Evolutionary conservation across 1,140 invertebrate genomes (phyloP), one percentile per base, ranked within the genome.

Genomic region (Teleogryllus occipitalis): DNA sequence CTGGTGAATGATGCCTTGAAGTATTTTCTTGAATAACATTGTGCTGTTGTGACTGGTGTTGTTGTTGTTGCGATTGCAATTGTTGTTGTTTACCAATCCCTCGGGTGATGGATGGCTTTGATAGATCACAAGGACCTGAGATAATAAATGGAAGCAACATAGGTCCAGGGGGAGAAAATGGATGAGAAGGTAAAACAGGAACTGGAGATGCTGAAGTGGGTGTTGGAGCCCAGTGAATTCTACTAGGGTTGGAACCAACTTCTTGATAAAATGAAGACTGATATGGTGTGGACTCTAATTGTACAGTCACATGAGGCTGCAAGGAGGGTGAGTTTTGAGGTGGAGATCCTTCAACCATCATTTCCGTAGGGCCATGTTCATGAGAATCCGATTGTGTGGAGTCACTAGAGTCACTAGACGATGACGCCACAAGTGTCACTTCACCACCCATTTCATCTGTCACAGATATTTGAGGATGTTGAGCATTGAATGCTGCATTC

Each of bases 361-460:
- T 77, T 77, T 47, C n/a, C 1, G n/a, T 47, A 8, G 8, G 8
- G 47, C 75, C 21, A 8, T 47, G 75, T 21, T 47, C 18, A 21
- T 49, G 76, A 6, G 47, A 47, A 12, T 48, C 8, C 5, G 47
- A 47, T 22, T 21, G 47, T n/a, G 46, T 77, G 76, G 76, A 77
- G 47, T 77, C 48, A 48, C 76, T 77, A 6, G 75, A 76, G 12
- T 47, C 47, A 6, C 73, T 76, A 39, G 76, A 77, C 7, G 74
- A 47, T 49, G 91, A 90, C 5, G 92, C 92, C 1, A 94, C 90
- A 65, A 95, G 84, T 0, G 93, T 94, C 1, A 94, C 91, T 85
- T 95, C 93, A 27, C 92, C 93, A n/a, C 94, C 94, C 54, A 93
- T 87, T 80, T 95, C 95, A 85, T 97, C 96, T 0, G 96, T 97